phyloP scores from a whole-genome alignment of 64 coral and sea anemone species.

The Acropora yongei region DNA sequence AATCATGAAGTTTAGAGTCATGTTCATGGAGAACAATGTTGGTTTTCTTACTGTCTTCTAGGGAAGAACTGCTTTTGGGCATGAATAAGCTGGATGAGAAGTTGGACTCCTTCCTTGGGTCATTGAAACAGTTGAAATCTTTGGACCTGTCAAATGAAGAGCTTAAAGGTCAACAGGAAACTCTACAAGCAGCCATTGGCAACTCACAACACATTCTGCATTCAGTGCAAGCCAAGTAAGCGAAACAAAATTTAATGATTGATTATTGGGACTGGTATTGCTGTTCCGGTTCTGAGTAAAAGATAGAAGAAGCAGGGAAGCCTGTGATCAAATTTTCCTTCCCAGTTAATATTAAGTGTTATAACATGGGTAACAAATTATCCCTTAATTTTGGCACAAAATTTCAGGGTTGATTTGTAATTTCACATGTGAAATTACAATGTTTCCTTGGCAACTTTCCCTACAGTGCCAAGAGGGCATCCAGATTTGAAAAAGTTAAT shows the following conservation, averaged over 20 bases:
- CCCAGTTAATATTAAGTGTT: too few relatives aligned
- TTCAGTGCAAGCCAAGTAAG: slow-evolving; percentile 96
- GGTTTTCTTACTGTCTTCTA: background rate
- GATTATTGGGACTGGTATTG: background rate
- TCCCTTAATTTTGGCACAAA: too few relatives aligned
- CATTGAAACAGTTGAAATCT: slow-evolving; percentile 71
- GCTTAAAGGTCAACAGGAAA: slow-evolving; percentile 89
- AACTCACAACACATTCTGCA: slow-evolving; percentile 85
- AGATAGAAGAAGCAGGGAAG: too few relatives aligned
- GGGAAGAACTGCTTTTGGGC: slow-evolving; percentile 81
- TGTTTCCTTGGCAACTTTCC: too few relatives aligned
- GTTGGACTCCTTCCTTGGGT: slow-evolving; percentile 67
- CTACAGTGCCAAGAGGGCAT: too few relatives aligned
- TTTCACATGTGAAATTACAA: too few relatives aligned
- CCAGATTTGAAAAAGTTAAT: too few relatives aligned
- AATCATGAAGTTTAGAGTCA: too few relatives aligned
- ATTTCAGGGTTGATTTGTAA: too few relatives aligned
- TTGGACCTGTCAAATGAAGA: slow-evolving; percentile 76
- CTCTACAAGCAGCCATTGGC: slow-evolving; percentile 77
- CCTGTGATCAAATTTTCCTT: too few relatives aligned
- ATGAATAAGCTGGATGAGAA: slow-evolving; percentile 78
- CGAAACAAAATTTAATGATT: background rate
- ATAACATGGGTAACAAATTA: too few relatives aligned
- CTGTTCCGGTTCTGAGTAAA: too few relatives aligned
- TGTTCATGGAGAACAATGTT: background rate